phyloP scores from a whole-genome alignment of 2,797 vertebrate genomes.

The Diplodus sargus region DNA sequence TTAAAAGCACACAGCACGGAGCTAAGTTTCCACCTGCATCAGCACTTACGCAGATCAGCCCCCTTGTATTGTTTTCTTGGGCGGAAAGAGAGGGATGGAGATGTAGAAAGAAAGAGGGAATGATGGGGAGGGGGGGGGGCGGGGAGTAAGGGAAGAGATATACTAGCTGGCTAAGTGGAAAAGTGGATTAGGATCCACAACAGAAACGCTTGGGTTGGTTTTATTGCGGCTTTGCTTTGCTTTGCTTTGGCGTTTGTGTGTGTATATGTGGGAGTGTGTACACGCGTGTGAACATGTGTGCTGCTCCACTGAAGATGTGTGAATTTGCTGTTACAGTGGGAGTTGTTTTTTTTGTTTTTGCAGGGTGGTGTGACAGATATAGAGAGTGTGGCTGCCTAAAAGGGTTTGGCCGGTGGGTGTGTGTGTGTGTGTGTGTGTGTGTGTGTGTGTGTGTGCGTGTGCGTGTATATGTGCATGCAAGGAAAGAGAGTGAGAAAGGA shows the following conservation, averaged over 20 bases:
- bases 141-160: slow-evolving; percentile 53
- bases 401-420: slow-evolving; percentile 24
- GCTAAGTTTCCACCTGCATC: slow-evolving; percentile 66
- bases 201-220: slow-evolving; percentile 75
- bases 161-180: slow-evolving; percentile 74
- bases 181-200: slow-evolving; percentile 80
- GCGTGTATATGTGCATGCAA: slow-evolving; percentile 10
- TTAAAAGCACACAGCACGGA: slow-evolving; percentile 47
- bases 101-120: slow-evolving; percentile 31
- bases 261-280: slow-evolving; percentile 29
- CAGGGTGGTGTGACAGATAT: slow-evolving; percentile 32
- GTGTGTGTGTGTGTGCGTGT: slow-evolving; percentile 19
- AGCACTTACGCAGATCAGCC: slow-evolving; percentile 75
- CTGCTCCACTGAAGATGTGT: slow-evolving; percentile 55
- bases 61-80: slow-evolving; percentile 67
- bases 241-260: slow-evolving; percentile 26
- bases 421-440: neutral
- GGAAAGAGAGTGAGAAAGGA: neutral
- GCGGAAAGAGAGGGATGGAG: slow-evolving; percentile 40
- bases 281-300: slow-evolving; percentile 62
- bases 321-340: slow-evolving; percentile 60
- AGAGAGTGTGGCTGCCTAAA: slow-evolving; percentile 47
- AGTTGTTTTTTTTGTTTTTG: slow-evolving; percentile 13
- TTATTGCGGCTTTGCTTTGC: slow-evolving; percentile 64
- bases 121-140: slow-evolving; percentile 1